These are phyloP conservation scores for Aphaenogaster ashmeadi DNA, from an alignment of 1,140 invertebrate species.

Conservation along the genomic window DNA sequence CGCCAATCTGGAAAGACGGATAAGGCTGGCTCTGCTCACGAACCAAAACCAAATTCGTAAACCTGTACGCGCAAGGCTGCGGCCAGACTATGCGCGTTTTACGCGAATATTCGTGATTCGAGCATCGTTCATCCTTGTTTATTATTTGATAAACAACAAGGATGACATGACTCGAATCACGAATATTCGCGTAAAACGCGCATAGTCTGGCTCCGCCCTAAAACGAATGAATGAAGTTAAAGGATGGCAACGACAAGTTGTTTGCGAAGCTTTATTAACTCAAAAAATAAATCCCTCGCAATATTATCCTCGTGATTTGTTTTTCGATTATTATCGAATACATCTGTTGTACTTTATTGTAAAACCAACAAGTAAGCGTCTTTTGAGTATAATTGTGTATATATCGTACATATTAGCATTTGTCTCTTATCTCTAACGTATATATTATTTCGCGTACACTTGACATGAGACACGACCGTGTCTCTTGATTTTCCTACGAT, in stretches of 20 bases:
- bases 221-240: neutral
- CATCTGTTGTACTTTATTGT: neutral
- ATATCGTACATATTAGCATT: neutral
- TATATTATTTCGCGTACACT: neutral
- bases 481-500: slow-evolving; percentile 14
- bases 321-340: neutral
- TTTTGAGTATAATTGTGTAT: neutral
- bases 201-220: too few species aligned
- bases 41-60: neutral
- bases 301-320: neutral
- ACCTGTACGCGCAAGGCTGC: neutral
- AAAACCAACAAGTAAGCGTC: neutral
- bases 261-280: neutral
- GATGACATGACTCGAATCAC: too few species aligned
- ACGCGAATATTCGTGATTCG: too few species aligned
- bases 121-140: too few species aligned
- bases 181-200: too few species aligned
- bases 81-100: too few species aligned
- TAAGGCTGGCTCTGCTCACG: neutral
- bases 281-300: neutral
- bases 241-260: neutral
- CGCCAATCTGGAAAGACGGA: neutral
- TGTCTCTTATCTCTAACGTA: neutral
- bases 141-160: too few species aligned
- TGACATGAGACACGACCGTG: neutral